Evolutionary conservation across 1,140 invertebrate species (phyloP), one percentile per base, ranked within the genome.

Genomic region (Heterodera carotae): DNA sequence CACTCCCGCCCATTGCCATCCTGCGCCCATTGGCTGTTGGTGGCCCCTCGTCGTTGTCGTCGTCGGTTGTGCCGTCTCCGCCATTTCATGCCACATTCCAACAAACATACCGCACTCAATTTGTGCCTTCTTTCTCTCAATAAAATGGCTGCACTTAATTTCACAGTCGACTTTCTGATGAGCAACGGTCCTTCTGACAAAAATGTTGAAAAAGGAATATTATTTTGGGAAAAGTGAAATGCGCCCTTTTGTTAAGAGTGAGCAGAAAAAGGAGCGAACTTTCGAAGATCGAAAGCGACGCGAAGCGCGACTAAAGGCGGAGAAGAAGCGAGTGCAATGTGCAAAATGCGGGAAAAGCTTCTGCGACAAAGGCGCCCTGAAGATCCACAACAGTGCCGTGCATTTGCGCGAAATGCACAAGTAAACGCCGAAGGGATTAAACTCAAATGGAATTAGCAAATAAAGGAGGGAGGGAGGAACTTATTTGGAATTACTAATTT

Each of bases 341-440:
- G 95, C 96, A 62, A 95, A 97, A 48, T 99, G 97, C 88, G 90
- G 97, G 72, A 99, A 99, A 89, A 98, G 96, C 34, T 99, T 99
- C 89, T 99, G 97, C 91, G 97, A 99, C 90, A 99, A 99, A 90
- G 96, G 96, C 72, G 79, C 80, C 25, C 68, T 81, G 77, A 81
- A 99, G 89, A 99, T 99, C 34, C 97, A 99, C 88, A 99, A 98
- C 87, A 98, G 95, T 69, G 97, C 97, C 0, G 97, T 99, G 5
- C 97, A 99, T 89, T 88, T 99, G 77, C 91, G 94, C 25, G 97
- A 99, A 90, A 99, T 99, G 96, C 80, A 81, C 60, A 96, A 96
- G 88, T 99, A 12, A 7, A 29, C 36, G 59, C 33, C 8, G 64
- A 1, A 6, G n/a, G 8, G 29, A 34, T 27, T 27, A 2, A 34